Evolutionary conservation across 1,140 invertebrate species (phyloP), one percentile per base, ranked within the genome.

Genomic region (Drosophila dunni): DNA sequence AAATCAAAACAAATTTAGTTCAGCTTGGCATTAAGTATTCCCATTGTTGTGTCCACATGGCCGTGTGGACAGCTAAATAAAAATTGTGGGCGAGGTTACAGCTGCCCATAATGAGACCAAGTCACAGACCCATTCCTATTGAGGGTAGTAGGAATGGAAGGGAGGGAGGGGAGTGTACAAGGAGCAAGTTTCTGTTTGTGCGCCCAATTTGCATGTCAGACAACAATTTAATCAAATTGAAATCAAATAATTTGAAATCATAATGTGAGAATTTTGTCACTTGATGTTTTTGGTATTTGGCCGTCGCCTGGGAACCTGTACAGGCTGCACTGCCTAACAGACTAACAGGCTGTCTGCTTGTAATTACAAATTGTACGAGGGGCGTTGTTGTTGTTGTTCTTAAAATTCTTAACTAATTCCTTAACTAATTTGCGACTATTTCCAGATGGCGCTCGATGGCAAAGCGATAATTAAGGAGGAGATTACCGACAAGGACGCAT

Each of bases 401-500:
- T 29, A 29, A 6, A 29, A 0, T 33, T 38, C 7, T 24, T 67
- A 63, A 78, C 17, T 20, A 74, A 73, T 79, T 69, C 45, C 15
- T 72, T 42, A 75, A 80, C 77, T 82, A 62, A 80, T 89, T 89
- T 81, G 46, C 76, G 50, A 73, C 70, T 71, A 62, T 72, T 92
- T 91, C 42, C 81, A 92, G 91, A 92, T 92, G 91, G 91, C 91
- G 77, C 90, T 92, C 70, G 91, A 92, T 75, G 90, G 91, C 51
- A 91, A 92, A 73, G 84, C 91, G 75, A 92, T 92, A 80, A 92
- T 92, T 75, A 92, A 92, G 83, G 91, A 92, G 78, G 91, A 92
- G 84, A 92, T 92, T 75, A 92, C 91, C 62, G 91, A 92, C 67
- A 92, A 92, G 81, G 91, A 92, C 82, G 88, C 90, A 33, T 92